Evolutionary conservation across 2,888 invertebrate species (phyloP).

Genomic region (Ophion slaviceki): DNA sequence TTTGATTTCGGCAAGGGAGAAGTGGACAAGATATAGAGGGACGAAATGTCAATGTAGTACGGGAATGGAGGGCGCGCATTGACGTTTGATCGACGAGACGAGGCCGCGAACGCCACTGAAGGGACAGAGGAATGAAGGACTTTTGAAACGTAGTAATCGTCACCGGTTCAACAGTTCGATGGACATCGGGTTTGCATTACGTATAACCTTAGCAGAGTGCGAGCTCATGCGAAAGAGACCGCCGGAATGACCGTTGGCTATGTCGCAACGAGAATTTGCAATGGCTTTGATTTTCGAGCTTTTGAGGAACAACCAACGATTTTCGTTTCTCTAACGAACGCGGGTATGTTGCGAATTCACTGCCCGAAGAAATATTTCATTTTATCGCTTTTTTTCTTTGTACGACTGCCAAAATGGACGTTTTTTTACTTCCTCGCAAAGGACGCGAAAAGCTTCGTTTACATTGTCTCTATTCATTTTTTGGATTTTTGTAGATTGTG

Average conservation of each 20-base stretch:
- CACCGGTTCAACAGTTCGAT: constrained; percentile 53
- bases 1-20: constrained; percentile 41
- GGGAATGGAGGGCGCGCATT: not conserved
- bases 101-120: constrained; percentile 24
- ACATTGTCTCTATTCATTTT: not conserved
- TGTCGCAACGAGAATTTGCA: constrained; percentile 19
- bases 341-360: not conserved
- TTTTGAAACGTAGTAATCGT: constrained; percentile 51
- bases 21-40: not conserved
- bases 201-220: constrained; percentile 16
- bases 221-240: constrained; percentile 35
- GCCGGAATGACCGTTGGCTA: constrained; percentile 44
- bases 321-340: not conserved
- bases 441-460: not conserved
- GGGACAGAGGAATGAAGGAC: constrained; percentile 35
- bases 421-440: not conserved
- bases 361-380: not conserved
- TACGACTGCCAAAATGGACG: not conserved
- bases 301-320: not conserved
- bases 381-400: not conserved
- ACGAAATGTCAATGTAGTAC: constrained; percentile 18
- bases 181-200: constrained; percentile 46
- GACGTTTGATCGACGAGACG: constrained; percentile 60
- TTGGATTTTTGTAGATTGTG: not conserved
- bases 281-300: constrained; percentile 3